These are phyloP conservation scores for Trachelus iudaicus DNA, from an alignment of 2,888 invertebrate species.

Conservation along the genomic window DNA sequence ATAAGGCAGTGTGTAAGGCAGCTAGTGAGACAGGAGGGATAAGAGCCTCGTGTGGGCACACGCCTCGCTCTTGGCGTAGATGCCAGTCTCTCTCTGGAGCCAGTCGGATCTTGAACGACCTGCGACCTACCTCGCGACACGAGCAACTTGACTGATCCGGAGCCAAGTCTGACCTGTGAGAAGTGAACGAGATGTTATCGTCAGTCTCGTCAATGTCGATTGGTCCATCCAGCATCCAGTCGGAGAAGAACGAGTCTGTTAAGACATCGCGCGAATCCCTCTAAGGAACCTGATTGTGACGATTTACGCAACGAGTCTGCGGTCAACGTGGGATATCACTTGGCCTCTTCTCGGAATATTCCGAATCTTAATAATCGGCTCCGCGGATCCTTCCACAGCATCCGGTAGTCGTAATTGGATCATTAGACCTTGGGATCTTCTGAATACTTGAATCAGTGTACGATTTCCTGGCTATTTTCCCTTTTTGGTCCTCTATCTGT, in stretches of 20 bases:
- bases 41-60: neutral
- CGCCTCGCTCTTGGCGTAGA: slow-evolving; percentile 2
- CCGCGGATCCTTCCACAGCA: neutral
- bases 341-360: neutral
- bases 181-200: neutral
- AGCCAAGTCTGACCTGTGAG: neutral
- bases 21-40: neutral
- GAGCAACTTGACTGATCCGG: neutral
- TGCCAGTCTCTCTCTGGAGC: slow-evolving; percentile 21
- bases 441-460: neutral
- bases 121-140: slow-evolving; percentile 23
- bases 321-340: neutral
- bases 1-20: slow-evolving; percentile 24
- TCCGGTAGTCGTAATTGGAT: neutral
- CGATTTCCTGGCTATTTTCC: neutral
- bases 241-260: neutral
- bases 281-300: neutral
- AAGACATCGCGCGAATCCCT: neutral
- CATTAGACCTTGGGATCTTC: neutral
- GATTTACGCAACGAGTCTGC: neutral
- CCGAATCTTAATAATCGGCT: neutral
- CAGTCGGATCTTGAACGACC: slow-evolving; percentile 37
- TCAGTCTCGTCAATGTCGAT: neutral
- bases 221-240: neutral
- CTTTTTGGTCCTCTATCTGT: neutral